These are phyloP conservation scores for Argya squamiceps DNA, from an alignment of 2,797 vertebrate species.

Conservation along the genomic window DNA sequence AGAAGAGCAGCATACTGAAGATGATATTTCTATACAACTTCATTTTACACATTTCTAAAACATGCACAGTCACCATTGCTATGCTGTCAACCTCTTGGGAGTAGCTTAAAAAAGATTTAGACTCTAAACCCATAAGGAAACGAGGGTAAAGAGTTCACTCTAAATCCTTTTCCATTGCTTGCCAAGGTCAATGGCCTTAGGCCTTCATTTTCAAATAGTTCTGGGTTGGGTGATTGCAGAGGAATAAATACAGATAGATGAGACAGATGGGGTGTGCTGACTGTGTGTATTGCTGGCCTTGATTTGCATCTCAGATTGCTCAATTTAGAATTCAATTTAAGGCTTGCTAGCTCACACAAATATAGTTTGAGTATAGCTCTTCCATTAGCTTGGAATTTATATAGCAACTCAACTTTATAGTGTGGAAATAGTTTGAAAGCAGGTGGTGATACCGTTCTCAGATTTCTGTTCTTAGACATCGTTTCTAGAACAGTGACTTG, in stretches of 20 bases:
- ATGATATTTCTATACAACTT: background rate
- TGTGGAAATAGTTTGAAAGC: background rate
- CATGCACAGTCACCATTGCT: background rate
- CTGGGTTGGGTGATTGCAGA: background rate
- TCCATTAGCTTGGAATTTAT: background rate
- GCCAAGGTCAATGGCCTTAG: background rate
- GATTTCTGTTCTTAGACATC: background rate
- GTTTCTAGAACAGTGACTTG: background rate
- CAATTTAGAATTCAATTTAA: background rate
- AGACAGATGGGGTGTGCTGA: background rate
- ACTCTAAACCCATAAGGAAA: background rate
- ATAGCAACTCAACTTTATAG: background rate
- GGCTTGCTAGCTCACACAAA: background rate
- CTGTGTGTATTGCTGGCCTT: background rate
- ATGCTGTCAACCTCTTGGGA: background rate
- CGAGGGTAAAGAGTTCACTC: background rate
- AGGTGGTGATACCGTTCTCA: background rate
- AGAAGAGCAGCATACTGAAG: background rate
- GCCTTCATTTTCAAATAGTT: background rate
- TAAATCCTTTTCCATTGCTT: background rate
- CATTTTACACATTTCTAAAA: background rate
- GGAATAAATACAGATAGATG: background rate
- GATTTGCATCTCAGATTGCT: background rate
- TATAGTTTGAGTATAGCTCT: background rate
- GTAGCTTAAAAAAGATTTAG: conserved; percentile 21